Evolutionary conservation across 2,888 invertebrate species (phyloP).

Genomic region (Sthenelais limicola): DNA sequence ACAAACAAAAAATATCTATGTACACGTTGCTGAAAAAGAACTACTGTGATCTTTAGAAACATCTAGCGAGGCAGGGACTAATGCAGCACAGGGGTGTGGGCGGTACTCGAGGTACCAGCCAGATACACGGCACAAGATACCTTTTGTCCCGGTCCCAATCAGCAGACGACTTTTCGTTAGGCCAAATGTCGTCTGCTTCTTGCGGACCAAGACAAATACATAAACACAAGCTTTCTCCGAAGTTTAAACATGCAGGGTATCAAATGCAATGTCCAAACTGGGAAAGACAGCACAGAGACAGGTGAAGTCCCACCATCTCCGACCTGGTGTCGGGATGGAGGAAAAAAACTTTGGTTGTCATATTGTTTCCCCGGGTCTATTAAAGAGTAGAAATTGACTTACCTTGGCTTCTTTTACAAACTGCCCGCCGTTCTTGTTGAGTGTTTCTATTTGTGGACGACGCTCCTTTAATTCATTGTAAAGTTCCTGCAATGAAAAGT

Average conservation of each 20-base stretch:
- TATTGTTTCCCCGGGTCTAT: conserved; percentile 72
- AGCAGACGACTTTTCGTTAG: too few species aligned
- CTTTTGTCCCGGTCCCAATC: too few species aligned
- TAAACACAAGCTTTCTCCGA: too few species aligned
- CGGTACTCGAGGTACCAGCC: background rate
- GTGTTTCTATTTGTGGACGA: conserved; percentile 93
- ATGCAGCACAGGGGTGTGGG: conserved; percentile 34
- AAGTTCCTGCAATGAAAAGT: conserved; percentile 80
- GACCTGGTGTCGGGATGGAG: background rate
- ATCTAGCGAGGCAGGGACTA: background rate
- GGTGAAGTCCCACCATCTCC: too few species aligned
- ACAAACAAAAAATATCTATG: too few species aligned
- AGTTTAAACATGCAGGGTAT: too few species aligned
- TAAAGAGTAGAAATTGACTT: conserved; percentile 81
- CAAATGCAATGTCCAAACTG: too few species aligned
- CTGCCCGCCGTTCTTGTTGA: conserved; percentile 94
- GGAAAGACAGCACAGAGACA: too few species aligned
- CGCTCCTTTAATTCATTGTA: conserved; percentile 94
- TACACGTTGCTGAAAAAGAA: conserved; percentile 31
- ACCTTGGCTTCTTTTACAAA: conserved; percentile 99
- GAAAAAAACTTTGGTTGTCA: too few species aligned
- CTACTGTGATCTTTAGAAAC: background rate
- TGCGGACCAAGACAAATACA: too few species aligned
- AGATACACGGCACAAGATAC: conserved; percentile 10
- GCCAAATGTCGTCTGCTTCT: too few species aligned